Conservation (phyloP, 2,113 vertebrate genomes). For the Sinocyclocheilus rhinocerous region DNA sequence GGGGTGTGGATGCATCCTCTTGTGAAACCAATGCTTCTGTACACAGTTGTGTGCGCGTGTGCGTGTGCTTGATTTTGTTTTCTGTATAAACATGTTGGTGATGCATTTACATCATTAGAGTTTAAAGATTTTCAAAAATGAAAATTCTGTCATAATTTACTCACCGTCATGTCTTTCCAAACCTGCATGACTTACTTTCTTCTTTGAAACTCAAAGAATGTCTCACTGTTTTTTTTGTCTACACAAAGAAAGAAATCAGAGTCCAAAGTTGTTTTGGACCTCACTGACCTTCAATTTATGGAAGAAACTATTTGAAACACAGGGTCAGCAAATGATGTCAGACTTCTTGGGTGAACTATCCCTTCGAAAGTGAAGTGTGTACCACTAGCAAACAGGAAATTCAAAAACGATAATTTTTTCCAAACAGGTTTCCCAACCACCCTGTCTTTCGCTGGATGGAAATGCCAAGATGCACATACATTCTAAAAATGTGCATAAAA, state of each 20-base stretch:
- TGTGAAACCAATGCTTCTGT: background rate
- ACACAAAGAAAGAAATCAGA: too few species aligned
- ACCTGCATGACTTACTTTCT: background rate
- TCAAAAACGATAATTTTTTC: background rate
- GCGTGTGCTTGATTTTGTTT: background rate
- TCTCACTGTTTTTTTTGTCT: background rate
- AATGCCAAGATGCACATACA: too few species aligned
- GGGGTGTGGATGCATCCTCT: constrained; percentile 30
- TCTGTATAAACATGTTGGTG: background rate
- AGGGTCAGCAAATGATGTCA: background rate
- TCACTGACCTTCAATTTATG: background rate
- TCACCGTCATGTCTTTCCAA: background rate
- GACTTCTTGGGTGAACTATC: background rate
- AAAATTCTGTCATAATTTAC: background rate
- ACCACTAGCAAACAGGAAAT: background rate
- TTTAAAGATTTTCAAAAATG: background rate
- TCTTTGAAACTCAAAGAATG: background rate
- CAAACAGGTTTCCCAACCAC: background rate
- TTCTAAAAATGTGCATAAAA: too few species aligned
- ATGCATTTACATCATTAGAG: background rate
- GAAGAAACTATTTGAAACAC: background rate
- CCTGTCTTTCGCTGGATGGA: too few species aligned
- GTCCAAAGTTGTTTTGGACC: background rate
- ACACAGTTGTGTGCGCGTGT: constrained; percentile 18
- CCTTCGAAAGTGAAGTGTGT: background rate